These are phyloP conservation scores for Mixornis gularis DNA, from an alignment of 2,113 vertebrate genomes.

Conservation along the genomic window DNA sequence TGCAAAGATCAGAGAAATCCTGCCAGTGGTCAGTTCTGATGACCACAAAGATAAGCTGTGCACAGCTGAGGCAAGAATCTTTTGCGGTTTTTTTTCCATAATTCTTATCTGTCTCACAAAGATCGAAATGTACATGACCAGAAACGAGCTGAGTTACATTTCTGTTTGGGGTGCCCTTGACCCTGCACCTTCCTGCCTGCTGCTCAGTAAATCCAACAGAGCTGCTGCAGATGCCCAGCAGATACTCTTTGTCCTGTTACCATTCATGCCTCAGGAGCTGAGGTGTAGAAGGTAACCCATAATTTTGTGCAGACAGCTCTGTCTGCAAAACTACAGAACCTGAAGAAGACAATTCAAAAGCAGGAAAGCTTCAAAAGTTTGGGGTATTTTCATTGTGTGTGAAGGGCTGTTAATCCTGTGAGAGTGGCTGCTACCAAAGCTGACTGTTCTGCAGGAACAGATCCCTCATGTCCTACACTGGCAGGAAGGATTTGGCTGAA, in stretches of 20 bases:
- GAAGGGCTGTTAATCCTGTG: slow-evolving; percentile 8
- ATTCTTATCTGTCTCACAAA: not conserved
- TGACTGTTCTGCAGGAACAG: not conserved
- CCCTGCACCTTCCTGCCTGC: not conserved
- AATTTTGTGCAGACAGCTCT: not conserved
- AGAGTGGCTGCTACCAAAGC: not conserved
- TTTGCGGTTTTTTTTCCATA: not conserved
- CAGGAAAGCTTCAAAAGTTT: not conserved
- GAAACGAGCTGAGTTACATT: not conserved
- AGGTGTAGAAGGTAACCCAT: not conserved
- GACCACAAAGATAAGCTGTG: not conserved
- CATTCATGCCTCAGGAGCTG: not conserved
- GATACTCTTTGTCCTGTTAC: not conserved
- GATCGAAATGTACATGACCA: not conserved
- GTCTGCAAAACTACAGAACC: not conserved
- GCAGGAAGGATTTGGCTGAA: not conserved
- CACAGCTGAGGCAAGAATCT: not conserved
- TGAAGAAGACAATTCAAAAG: not conserved
- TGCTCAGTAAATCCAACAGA: not conserved
- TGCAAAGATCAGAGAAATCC: not conserved
- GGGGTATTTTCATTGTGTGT: not conserved
- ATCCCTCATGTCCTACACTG: not conserved
- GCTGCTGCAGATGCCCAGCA: not conserved
- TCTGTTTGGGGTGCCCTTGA: not conserved
- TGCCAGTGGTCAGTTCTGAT: not conserved